Evolutionary conservation across 2,797 vertebrate species (phyloP).

Genomic region (Poecilia picta): DNA sequence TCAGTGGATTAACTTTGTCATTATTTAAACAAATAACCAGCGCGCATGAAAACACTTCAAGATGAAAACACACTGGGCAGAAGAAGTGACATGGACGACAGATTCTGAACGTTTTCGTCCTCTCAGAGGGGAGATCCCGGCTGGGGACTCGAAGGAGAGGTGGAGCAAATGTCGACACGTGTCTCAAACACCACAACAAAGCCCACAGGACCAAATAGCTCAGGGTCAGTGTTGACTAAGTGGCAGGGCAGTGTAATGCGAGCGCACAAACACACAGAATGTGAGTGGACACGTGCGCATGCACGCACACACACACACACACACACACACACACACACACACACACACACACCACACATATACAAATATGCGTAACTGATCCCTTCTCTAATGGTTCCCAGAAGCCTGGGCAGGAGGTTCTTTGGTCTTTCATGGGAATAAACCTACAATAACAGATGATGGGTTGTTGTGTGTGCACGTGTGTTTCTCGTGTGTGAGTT

Average conservation of each 20-base stretch:
- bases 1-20: slow-evolving; percentile 66
- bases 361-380: slow-evolving; percentile 75
- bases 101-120: slow-evolving; percentile 63
- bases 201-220: slow-evolving; percentile 69
- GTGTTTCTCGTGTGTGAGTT: slow-evolving; percentile 40
- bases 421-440: slow-evolving; percentile 79
- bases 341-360: slow-evolving; percentile 48
- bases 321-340: slow-evolving; percentile 54
- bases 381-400: slow-evolving; percentile 76
- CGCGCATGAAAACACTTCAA: slow-evolving; percentile 65
- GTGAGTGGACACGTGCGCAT: slow-evolving; percentile 19
- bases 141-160: slow-evolving; percentile 42
- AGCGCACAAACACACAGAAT: slow-evolving; percentile 51
- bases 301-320: slow-evolving; percentile 42
- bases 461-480: slow-evolving; percentile 47
- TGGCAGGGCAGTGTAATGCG: slow-evolving; percentile 62
- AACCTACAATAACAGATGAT: slow-evolving; percentile 77
- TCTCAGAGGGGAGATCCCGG: slow-evolving; percentile 31
- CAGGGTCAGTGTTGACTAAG: slow-evolving; percentile 66
- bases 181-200: slow-evolving; percentile 77
- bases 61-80: slow-evolving; percentile 52
- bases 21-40: slow-evolving; percentile 67
- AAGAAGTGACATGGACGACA: slow-evolving; percentile 63
- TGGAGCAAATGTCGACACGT: slow-evolving; percentile 60
- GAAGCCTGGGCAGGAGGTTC: slow-evolving; percentile 73